These are phyloP conservation scores for Gymnothorax reevesii DNA, from an alignment of 2,797 vertebrate genomes.

Conservation along the genomic window DNA sequence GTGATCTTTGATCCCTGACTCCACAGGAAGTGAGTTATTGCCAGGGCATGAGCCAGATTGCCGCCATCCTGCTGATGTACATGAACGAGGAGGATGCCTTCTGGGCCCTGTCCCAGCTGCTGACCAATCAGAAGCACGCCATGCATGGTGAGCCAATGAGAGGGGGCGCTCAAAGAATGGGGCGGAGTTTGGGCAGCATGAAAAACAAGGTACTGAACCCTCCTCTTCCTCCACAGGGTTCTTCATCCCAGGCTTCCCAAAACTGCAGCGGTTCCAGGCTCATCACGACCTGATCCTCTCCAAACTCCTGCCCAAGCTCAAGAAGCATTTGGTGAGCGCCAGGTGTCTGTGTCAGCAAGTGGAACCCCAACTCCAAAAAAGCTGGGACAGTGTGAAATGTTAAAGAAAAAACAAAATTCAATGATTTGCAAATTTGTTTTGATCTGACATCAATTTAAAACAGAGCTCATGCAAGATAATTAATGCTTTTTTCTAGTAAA, in stretches of 20 bases:
- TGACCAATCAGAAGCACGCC: constrained; percentile 76
- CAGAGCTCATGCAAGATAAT: no score
- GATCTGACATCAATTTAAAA: no score
- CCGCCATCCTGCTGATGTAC: constrained; percentile 84
- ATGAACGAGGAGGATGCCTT: constrained; percentile 86
- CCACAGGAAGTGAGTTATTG: constrained; percentile 87
- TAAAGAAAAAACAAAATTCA: no score
- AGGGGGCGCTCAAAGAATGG: background rate
- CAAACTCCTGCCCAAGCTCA: constrained; percentile 82
- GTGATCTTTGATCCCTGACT: background rate
- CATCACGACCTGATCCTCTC: constrained; percentile 82
- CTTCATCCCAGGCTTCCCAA: constrained; percentile 85
- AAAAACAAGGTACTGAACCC: background rate
- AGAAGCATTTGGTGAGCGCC: constrained; percentile 81
- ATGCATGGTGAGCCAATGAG: constrained; percentile 76
- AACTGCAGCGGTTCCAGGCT: constrained; percentile 84
- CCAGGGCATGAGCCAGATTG: constrained; percentile 86
- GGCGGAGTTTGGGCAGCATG: background rate
- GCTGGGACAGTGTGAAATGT: no score
- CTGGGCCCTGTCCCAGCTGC: constrained; percentile 83
- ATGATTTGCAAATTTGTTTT: no score
- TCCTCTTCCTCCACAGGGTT: constrained; percentile 66
- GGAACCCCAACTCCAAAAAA: no score
- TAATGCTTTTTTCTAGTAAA: no score
- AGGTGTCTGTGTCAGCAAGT: background rate